Evolutionary conservation across 92 coral and sea anemone species (phyloP).

Genomic region (Meandrina meandrites): DNA sequence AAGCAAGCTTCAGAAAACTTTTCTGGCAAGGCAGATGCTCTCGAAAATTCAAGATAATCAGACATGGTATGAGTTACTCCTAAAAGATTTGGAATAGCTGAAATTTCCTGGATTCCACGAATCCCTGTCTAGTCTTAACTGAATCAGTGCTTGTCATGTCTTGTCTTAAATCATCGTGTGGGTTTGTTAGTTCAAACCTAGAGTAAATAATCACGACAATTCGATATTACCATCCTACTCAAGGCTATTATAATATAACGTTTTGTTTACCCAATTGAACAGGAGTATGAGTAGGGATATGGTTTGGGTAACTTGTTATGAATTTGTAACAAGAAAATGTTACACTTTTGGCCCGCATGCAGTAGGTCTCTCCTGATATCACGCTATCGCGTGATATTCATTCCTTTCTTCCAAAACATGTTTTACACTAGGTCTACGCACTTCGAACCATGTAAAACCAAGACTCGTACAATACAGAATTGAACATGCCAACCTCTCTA

Average conservation of each 20-base stretch:
- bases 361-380: constrained; percentile 21
- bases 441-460: neutral
- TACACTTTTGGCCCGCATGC: neutral
- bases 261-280: neutral
- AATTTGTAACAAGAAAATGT: neutral
- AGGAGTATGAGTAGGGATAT: neutral
- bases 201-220: neutral
- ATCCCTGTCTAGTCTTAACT: neutral
- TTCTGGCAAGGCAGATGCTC: neutral
- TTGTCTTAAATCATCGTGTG: neutral
- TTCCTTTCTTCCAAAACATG: neutral
- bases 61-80: constrained; percentile 17
- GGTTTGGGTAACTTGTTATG: neutral
- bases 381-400: neutral
- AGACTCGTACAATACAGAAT: neutral
- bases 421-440: neutral
- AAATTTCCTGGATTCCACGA: constrained; percentile 10
- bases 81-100: neutral
- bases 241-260: neutral
- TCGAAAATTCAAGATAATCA: constrained; percentile 25
- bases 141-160: neutral
- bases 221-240: neutral
- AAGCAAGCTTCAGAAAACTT: neutral
- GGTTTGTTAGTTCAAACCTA: neutral
- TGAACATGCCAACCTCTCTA: neutral